Conservation (phyloP, 2,888 invertebrate species). For the Disparrhopalites patrizii region DNA sequence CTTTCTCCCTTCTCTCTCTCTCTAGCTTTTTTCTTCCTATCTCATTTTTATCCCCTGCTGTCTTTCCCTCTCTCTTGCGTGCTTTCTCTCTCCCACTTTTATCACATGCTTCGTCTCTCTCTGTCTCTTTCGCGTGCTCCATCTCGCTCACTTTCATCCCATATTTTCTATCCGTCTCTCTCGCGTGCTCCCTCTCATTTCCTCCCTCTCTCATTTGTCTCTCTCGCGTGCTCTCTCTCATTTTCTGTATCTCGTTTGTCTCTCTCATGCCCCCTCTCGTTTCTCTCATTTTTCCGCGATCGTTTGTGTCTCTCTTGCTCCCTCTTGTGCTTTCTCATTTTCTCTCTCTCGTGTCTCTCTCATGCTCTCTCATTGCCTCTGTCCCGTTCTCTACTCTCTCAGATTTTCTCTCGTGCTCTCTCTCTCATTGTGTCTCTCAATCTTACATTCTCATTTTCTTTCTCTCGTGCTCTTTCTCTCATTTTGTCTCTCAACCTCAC, state of each 20-base stretch:
- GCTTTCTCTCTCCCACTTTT: constrained; percentile 17
- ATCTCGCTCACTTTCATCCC: neutral
- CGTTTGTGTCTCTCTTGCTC: neutral
- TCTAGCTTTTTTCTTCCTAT: too few species aligned
- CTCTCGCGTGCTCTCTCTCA: neutral
- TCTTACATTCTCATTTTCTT: neutral
- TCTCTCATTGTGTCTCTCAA: neutral
- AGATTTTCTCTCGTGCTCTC: neutral
- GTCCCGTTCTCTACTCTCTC: neutral
- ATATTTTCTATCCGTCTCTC: constrained; percentile 24
- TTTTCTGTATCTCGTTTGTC: neutral
- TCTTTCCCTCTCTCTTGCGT: constrained; percentile 17
- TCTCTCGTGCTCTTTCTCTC: too few species aligned
- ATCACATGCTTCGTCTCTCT: neutral
- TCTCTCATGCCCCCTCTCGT: neutral
- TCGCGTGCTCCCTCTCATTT: neutral
- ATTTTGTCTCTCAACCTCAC: neutral
- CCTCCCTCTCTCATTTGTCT: constrained; percentile 24
- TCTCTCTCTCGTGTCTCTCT: neutral
- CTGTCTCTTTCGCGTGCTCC: constrained; percentile 22
- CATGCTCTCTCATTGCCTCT: too few species aligned
- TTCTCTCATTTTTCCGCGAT: neutral
- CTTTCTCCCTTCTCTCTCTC: neutral
- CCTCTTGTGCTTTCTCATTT: neutral
- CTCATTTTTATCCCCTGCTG: too few species aligned